Base-by-base conservation (phyloP, 2,113 vertebrate genomes). In the Dasyurus viverrinus region DNA sequence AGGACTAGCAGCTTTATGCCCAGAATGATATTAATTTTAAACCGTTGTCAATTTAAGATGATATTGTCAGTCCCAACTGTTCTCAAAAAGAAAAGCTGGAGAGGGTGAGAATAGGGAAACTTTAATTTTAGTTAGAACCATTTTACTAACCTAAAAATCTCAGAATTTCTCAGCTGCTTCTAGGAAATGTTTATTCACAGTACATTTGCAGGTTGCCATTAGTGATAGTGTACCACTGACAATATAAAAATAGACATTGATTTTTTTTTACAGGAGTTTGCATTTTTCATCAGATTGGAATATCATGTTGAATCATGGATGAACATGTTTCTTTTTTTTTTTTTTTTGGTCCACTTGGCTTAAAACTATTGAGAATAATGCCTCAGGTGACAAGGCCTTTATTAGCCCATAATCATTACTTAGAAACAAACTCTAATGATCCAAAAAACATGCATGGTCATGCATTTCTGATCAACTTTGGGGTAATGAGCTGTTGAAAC, bases 61-160 rank as follows among this genome's bases (percentile, higher is more conserved):
- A 68, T 95, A 90, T 94, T 95, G 95, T 97, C 97, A 97, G 92
- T 54, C 93, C 97, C 60, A 90, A 16, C 50, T 54, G 57, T 95
- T 89, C 92, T 52, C 92, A 12, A 95, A 91, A 57, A 23, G 93
- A 97, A 97, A 95, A 8, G 19, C 16, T 84, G 68, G n/a, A 84
- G 68, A 84, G 68, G n/a, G 19, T 84, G 19, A 23, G 68, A 10
- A 27, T 36, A 36, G 30, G 30, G 19, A 84, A 84, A 0, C 68
- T 84, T 23, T 84, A 84, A 42, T 84, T 84, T 84, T 84, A 84
- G 60, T 76, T 36, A 76, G 68, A 84, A 42, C 19, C n/a, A 84
- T n/a, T 84, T 84, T 84, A 22, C 68, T 92, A 95, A 47, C 26
- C 95, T 3, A 91, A 53, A 53, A 93, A 92, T 93, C 14, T 25